These are phyloP conservation scores for Eumerus sabulonum DNA, from an alignment of 2,888 invertebrate species.

Conservation along the genomic window DNA sequence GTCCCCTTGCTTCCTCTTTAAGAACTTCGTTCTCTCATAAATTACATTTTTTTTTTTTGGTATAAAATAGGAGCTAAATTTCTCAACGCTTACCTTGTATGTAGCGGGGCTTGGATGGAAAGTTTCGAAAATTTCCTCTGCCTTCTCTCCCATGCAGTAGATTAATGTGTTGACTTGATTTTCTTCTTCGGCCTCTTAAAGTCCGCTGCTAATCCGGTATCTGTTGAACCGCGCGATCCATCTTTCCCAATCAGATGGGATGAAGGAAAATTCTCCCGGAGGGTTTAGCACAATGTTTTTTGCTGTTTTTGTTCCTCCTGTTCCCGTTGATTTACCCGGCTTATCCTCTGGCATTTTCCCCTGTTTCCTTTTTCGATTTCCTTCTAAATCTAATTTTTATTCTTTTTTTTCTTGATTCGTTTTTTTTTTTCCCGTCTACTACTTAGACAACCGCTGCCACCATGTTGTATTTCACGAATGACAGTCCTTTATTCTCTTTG, in stretches of 20 bases:
- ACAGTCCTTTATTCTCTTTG: too few species aligned
- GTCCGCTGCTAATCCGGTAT: conserved; percentile 12
- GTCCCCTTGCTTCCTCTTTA: conserved; percentile 7
- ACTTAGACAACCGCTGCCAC: too few species aligned
- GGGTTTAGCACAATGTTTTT: not conserved
- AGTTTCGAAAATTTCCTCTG: conserved; percentile 1
- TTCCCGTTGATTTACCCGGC: too few species aligned
- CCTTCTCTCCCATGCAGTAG: conserved; percentile 3
- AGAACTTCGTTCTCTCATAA: conserved; percentile 5
- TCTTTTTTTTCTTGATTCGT: too few species aligned
- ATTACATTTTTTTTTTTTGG: conserved; percentile 12
- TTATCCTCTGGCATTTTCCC: too few species aligned
- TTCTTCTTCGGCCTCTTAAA: conserved; percentile 1
- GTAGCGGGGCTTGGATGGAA: not conserved
- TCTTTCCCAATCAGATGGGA: conserved; percentile 24
- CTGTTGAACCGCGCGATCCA: conserved; percentile 17
- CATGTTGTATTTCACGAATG: too few species aligned
- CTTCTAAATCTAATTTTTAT: too few species aligned
- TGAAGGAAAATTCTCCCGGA: conserved; percentile 17
- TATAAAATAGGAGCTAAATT: not conserved
- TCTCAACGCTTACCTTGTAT: not conserved
- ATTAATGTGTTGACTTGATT: conserved; percentile 20
- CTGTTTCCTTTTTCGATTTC: too few species aligned
- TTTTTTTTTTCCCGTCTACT: too few species aligned
- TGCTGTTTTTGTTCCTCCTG: too few species aligned